phyloP scores from a whole-genome alignment of 2,888 invertebrate genomes.

The Catonia carolina region DNA sequence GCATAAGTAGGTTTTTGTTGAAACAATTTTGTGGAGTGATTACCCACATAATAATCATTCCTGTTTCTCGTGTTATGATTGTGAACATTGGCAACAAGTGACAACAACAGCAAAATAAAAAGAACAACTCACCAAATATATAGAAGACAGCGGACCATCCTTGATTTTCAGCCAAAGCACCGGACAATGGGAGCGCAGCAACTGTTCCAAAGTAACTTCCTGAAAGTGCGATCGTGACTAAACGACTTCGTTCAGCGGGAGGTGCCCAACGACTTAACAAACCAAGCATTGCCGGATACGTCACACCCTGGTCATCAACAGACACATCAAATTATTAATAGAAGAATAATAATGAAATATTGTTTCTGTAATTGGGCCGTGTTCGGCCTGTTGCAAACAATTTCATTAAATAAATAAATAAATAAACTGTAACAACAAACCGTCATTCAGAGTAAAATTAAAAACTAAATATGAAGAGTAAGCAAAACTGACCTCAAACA shows the following conservation, averaged over 20 bases:
- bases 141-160: constrained; percentile 43
- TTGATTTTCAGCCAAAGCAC: constrained; percentile 39
- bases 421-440: too few species aligned
- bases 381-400: too few species aligned
- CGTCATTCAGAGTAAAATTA: too few species aligned
- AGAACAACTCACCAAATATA: constrained; percentile 38
- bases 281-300: constrained; percentile 42
- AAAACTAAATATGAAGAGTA: too few species aligned
- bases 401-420: constrained; percentile 8
- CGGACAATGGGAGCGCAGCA: constrained; percentile 41
- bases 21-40: too few species aligned
- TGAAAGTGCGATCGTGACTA: constrained; percentile 42
- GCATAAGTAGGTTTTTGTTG: too few species aligned
- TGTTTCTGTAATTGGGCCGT: too few species aligned
- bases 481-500: constrained; percentile 47
- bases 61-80: too few species aligned
- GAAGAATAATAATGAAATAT: neutral
- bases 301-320: constrained; percentile 42
- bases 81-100: too few species aligned
- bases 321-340: constrained; percentile 1
- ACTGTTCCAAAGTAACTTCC: constrained; percentile 44
- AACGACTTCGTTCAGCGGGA: constrained; percentile 40
- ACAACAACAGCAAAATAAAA: constrained; percentile 4
- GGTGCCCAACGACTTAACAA: constrained; percentile 43
- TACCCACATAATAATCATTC: too few species aligned